These are phyloP conservation scores for Kuschelorhynchus macadamiae DNA, from an alignment of 2,888 invertebrate species.

Conservation along the genomic window DNA sequence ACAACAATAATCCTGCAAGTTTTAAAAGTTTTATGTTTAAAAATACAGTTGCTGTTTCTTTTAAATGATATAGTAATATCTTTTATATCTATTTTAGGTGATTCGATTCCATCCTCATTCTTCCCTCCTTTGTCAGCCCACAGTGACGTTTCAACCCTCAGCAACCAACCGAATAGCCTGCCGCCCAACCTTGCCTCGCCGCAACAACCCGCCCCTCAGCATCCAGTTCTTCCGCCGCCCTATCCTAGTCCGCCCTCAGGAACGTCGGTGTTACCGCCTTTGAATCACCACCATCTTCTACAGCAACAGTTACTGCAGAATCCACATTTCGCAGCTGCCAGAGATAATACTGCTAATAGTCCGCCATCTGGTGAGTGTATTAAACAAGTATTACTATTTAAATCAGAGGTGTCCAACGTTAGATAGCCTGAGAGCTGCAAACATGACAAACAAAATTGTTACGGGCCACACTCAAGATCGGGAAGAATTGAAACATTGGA, in stretches of 20 bases:
- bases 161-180: slow-evolving; percentile 40
- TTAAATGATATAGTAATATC: too few species aligned
- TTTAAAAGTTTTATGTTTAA: too few species aligned
- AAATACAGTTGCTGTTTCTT: too few species aligned
- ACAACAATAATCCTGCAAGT: too few species aligned
- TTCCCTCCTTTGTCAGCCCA: slow-evolving; percentile 54
- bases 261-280: slow-evolving; percentile 29
- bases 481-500: too few species aligned
- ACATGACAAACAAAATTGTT: too few species aligned
- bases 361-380: slow-evolving; percentile 44
- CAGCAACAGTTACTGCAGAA: slow-evolving; percentile 75
- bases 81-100: slow-evolving; percentile 65
- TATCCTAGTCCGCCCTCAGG: slow-evolving; percentile 36
- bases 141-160: slow-evolving; percentile 42
- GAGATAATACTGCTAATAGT: slow-evolving; percentile 41
- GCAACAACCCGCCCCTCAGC: slow-evolving; percentile 45
- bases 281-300: slow-evolving; percentile 56
- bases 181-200: slow-evolving; percentile 56
- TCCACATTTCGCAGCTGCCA: slow-evolving; percentile 63
- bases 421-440: too few species aligned
- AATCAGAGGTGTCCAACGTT: too few species aligned
- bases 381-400: too few species aligned
- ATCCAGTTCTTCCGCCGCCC: slow-evolving; percentile 35
- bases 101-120: slow-evolving; percentile 68
- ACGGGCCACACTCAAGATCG: too few species aligned